Evolutionary conservation across 2,113 vertebrate species (phyloP).

Genomic region (Phalacrocorax brasilianus): DNA sequence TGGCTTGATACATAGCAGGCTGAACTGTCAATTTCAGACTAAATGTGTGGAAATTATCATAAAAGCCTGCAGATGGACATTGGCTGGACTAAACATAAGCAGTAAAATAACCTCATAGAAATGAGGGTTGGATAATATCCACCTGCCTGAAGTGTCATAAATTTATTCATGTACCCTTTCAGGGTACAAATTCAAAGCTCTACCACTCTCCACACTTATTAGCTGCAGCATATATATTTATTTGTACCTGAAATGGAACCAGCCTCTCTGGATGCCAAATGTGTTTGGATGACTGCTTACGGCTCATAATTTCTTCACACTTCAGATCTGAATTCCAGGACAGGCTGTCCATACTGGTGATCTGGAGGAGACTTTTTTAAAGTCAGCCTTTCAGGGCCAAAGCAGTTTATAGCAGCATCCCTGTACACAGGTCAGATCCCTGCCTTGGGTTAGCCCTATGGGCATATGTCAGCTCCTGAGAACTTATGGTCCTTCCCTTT

Average conservation of each 20-base stretch:
- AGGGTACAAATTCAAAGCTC: background rate
- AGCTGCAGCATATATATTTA: background rate
- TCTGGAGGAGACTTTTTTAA: background rate
- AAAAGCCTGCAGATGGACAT: background rate
- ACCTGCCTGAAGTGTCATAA: background rate
- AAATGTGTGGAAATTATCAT: background rate
- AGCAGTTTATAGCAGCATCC: background rate
- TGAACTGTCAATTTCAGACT: background rate
- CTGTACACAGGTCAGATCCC: background rate
- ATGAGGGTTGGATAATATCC: background rate
- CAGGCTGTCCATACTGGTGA: background rate
- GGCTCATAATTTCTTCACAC: background rate
- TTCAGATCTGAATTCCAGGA: background rate
- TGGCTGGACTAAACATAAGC: background rate
- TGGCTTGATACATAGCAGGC: background rate
- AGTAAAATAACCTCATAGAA: constrained; percentile 9
- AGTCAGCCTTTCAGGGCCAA: background rate
- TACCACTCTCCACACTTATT: background rate
- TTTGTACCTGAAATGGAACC: background rate
- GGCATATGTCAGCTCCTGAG: background rate
- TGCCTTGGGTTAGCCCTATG: background rate
- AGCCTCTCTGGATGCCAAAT: background rate
- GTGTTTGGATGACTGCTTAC: background rate
- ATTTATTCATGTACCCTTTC: background rate
- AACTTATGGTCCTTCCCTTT: background rate